Conservation (phyloP, 2,113 vertebrate genomes). For the Brienomyrus brachyistius region DNA sequence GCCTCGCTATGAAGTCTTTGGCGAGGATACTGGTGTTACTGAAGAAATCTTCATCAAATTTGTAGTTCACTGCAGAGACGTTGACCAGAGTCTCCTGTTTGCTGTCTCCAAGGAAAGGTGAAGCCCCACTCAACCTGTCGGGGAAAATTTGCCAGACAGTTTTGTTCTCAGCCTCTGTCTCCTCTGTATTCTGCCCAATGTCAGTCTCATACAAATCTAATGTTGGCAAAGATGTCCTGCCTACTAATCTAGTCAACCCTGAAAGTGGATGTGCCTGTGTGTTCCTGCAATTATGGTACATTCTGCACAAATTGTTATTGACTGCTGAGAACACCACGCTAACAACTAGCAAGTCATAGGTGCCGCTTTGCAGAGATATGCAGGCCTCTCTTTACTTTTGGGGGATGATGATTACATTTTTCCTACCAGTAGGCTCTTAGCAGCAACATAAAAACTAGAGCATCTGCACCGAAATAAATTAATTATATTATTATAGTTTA, state of each 20-base stretch:
- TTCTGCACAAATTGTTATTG: neutral
- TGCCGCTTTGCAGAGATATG: neutral
- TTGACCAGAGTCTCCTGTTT: conserved; percentile 96
- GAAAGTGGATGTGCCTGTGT: neutral
- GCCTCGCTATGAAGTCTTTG: conserved; percentile 90
- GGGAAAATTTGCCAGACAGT: conserved; percentile 19
- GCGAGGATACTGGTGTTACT: conserved; percentile 85
- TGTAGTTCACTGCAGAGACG: conserved; percentile 91
- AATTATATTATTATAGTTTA: neutral
- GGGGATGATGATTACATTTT: neutral
- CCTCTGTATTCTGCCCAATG: neutral
- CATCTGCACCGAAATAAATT: neutral
- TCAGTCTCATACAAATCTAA: neutral
- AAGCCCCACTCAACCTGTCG: conserved; percentile 83
- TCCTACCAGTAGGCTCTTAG: neutral
- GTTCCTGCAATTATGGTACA: neutral
- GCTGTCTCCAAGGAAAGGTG: conserved; percentile 92
- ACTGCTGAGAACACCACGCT: neutral
- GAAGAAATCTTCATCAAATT: conserved; percentile 95
- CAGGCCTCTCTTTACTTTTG: neutral
- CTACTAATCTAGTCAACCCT: neutral
- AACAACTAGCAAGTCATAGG: neutral
- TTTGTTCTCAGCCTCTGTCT: neutral
- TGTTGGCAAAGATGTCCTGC: neutral
- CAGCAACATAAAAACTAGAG: neutral